A percentile compares a stretch with the other conserved stretches of the same genome.
Conservation (phyloP, 2,797 vertebrate species). For the Holocentrus rufus region DNA sequence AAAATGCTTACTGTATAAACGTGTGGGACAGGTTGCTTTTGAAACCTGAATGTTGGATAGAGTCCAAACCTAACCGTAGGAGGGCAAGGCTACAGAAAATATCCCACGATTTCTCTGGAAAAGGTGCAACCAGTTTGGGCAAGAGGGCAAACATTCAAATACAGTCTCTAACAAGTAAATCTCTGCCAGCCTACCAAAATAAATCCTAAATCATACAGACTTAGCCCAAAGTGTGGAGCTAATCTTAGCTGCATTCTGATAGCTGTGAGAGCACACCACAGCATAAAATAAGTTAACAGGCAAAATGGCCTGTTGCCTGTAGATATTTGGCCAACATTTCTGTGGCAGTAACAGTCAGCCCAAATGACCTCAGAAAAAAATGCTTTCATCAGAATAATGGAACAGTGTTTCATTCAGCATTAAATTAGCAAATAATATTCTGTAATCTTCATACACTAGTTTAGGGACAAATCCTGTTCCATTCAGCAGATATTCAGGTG, state of each 20-base stretch:
- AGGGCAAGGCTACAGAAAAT: slow-evolving; percentile 13
- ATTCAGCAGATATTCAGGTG: too few relatives aligned
- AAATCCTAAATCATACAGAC: slow-evolving; percentile 21
- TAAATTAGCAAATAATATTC: not conserved
- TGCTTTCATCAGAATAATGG: not conserved
- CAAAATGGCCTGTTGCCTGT: not conserved
- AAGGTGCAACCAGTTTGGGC: slow-evolving; percentile 20
- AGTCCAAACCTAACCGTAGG: slow-evolving; percentile 19
- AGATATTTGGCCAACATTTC: not conserved
- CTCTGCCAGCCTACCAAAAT: slow-evolving; percentile 29
- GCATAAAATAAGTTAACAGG: not conserved
- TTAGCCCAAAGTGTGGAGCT: slow-evolving; percentile 1
- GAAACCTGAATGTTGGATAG: not conserved
- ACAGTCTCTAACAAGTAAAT: slow-evolving; percentile 49
- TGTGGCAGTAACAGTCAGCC: not conserved
- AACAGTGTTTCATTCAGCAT: not conserved
- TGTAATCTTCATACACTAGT: not conserved
- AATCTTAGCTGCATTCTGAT: not conserved
- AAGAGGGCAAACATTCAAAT: slow-evolving; percentile 30
- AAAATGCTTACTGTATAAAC: not conserved
- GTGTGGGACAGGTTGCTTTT: not conserved
- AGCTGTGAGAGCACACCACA: not conserved
- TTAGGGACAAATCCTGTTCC: too few relatives aligned
- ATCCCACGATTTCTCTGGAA: slow-evolving; percentile 46
- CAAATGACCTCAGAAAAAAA: not conserved